phyloP scores from a whole-genome alignment of 2,888 invertebrate species.

The Leptinotarsa rubiginosa region DNA sequence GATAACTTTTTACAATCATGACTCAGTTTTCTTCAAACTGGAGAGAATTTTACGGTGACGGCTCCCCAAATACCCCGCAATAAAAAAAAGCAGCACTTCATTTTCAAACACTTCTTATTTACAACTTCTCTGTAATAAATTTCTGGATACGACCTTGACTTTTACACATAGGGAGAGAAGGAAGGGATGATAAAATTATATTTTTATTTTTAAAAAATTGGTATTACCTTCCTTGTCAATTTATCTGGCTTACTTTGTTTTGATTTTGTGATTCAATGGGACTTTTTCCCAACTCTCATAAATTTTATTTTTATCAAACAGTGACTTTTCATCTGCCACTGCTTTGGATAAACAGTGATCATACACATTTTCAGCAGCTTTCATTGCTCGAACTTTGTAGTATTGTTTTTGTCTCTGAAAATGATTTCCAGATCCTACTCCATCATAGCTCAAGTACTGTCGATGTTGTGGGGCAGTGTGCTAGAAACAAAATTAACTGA shows the following conservation, averaged over 20 bases:
- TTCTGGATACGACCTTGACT: too few species aligned
- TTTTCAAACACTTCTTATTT: too few species aligned
- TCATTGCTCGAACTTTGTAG: constrained; percentile 74
- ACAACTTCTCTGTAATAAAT: too few species aligned
- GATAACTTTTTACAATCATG: too few species aligned
- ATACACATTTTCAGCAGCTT: constrained; percentile 77
- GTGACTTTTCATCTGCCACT: constrained; percentile 71
- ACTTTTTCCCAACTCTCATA: constrained; percentile 68
- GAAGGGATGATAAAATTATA: not conserved
- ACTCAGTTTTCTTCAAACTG: too few species aligned
- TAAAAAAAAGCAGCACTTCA: too few species aligned
- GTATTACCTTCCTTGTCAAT: not conserved
- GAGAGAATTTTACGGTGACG: too few species aligned
- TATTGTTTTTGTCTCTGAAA: constrained; percentile 84
- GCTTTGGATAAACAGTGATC: constrained; percentile 73
- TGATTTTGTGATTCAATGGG: constrained; percentile 77
- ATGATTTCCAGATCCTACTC: constrained; percentile 83
- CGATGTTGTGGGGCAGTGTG: constrained; percentile 92
- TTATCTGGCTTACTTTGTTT: constrained; percentile 73
- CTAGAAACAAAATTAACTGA: constrained; percentile 62
- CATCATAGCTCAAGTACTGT: constrained; percentile 84
- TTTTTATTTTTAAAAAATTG: not conserved
- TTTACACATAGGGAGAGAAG: too few species aligned
- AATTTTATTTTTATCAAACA: constrained; percentile 69
- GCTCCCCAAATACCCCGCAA: too few species aligned